Evolutionary conservation across 2,888 invertebrate genomes (phyloP), one percentile per base, ranked within the genome.

Genomic region (Piscicola geometra): DNA sequence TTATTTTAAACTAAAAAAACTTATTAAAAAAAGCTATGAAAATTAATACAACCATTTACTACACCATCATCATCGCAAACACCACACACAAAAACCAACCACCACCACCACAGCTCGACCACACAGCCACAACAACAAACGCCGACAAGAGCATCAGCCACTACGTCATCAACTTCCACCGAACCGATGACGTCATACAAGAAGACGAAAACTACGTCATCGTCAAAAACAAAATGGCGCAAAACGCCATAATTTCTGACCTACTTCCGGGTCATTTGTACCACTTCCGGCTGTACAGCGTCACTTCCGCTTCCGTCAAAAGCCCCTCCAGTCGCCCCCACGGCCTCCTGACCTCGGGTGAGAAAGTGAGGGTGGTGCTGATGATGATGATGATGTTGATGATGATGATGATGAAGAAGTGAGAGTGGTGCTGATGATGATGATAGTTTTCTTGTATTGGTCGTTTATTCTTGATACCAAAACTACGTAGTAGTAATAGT

Each of bases 231-330:
- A 18, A 25, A 18, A 56, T 56, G 60, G 21, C 60, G 25, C 21
- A n/a, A 56, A 56, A 25, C 25, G 5, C 21, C 21, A 5, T 25
- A 21, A 21, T 56, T 56, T 56, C 60, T 15, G n/a, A 56, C 60
- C 60, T 56, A 25, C n/a, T 56, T 56, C 60, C 60, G 60, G 60
- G 60, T 56, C 60, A 56, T n/a, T 9, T 56, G 60, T 56, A 56
- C 60, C 9, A 25, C 25, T 56, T 56, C 60, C 60, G 60, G 5
- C 5, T 56, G 21, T 56, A 15, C 25, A 56, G 60, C 60, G 60
- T 56, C 60, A 56, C 60, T 56, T 56, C 60, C 60, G 60, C n/a
- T 56, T 25, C 5, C 5, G 25, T 56, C 60, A 56, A 25, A 18
- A 56, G 60, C 60, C 5, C n/a, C n/a, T 25, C 60, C n/a, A 56